A percentile compares a stretch with the other conserved stretches of the same genome.
These are phyloP conservation scores for Psammodynastes pulverulentus DNA, from an alignment of 2,113 vertebrate species.

Conservation along the genomic window DNA sequence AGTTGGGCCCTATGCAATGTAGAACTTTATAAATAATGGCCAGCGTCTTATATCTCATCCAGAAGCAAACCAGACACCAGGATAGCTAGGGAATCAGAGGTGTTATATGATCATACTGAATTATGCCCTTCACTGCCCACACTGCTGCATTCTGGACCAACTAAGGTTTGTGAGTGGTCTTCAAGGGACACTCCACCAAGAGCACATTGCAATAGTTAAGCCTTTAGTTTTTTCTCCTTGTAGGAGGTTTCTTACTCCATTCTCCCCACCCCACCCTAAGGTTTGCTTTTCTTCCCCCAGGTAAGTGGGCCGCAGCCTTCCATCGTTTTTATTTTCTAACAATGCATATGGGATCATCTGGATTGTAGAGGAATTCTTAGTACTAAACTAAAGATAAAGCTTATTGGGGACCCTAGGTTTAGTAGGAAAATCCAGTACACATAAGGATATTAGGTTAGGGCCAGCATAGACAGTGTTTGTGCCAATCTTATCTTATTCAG, in stretches of 20 bases:
- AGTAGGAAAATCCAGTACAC: background rate
- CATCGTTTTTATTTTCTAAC: background rate
- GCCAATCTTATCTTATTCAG: background rate
- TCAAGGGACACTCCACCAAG: background rate
- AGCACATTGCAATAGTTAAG: background rate
- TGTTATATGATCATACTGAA: background rate
- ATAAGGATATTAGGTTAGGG: background rate
- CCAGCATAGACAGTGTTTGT: background rate
- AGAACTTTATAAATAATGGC: background rate
- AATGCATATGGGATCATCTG: background rate
- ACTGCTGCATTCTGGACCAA: background rate
- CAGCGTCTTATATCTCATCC: background rate
- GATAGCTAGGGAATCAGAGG: background rate
- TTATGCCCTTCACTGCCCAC: background rate
- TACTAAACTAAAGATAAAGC: background rate
- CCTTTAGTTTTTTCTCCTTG: background rate
- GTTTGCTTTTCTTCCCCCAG: background rate
- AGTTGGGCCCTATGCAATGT: background rate
- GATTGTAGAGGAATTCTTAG: background rate
- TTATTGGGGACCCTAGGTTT: background rate
- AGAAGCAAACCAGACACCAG: background rate
- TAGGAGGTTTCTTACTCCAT: background rate
- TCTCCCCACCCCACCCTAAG: background rate
- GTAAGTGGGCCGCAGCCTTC: background rate
- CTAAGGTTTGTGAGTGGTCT: background rate